These are phyloP conservation scores for Zoanthus gigantus DNA, from an alignment of 92 coral and sea anemone genomes.

Conservation along the genomic window DNA sequence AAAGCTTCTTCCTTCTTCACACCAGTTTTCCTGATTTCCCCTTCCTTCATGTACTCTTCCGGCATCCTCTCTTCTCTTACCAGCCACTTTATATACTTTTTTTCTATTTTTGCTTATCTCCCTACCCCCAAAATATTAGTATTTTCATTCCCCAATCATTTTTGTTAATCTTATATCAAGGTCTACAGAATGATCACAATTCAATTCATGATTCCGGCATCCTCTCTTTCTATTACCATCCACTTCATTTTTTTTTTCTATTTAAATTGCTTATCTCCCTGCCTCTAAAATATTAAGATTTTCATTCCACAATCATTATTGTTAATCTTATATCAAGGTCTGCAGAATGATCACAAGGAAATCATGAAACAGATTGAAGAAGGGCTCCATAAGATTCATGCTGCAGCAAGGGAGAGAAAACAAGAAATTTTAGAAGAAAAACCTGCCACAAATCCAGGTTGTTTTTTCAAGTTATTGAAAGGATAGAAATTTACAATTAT, in stretches of 20 bases:
- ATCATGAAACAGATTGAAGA: constrained; percentile 94
- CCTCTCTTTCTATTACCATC: too few relatives aligned
- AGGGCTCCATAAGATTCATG: constrained; percentile 89
- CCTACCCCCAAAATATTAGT: not conserved
- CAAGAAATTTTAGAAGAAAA: constrained; percentile 50
- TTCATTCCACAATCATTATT: not conserved
- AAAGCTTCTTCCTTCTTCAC: too few relatives aligned
- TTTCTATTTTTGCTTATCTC: not conserved
- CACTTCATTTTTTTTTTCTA: too few relatives aligned
- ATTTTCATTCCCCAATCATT: not conserved
- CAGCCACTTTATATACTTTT: too few relatives aligned
- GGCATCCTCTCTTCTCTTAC: too few relatives aligned
- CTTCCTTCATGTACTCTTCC: too few relatives aligned
- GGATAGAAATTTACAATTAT: not conserved
- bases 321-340: constrained; percentile 65
- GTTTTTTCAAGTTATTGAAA: not conserved
- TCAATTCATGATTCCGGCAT: too few relatives aligned
- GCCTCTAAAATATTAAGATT: not conserved
- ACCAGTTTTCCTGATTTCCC: too few relatives aligned
- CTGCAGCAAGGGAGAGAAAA: constrained; percentile 78
- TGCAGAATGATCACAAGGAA: constrained; percentile 96
- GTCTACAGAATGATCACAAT: constrained; percentile 96
- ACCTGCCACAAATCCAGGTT: constrained; percentile 43
- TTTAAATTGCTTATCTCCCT: not conserved
- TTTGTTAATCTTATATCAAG: constrained; percentile 47